These are phyloP conservation scores for Acanthurus tractus DNA, from an alignment of 2,797 vertebrate genomes.

Conservation along the genomic window DNA sequence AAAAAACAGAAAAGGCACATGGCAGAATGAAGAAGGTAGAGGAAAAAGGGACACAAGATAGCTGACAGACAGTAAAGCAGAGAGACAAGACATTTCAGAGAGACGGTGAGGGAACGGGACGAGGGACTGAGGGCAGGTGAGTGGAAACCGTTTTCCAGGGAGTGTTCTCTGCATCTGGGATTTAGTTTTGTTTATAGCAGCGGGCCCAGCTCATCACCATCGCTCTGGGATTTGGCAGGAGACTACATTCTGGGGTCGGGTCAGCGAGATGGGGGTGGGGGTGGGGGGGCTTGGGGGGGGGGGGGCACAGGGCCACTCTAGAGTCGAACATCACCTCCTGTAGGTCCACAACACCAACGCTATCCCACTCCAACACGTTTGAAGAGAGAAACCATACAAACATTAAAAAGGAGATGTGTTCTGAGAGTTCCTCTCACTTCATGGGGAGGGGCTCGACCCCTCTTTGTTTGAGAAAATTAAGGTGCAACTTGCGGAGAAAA, in stretches of 20 bases:
- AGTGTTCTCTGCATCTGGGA: constrained; percentile 41
- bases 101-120: constrained; percentile 9
- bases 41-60: neutral
- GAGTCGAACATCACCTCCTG: constrained; percentile 54
- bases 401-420: constrained; percentile 54
- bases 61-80: constrained; percentile 21
- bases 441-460: constrained; percentile 86
- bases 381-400: constrained; percentile 65
- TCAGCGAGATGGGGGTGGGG: constrained; percentile 40
- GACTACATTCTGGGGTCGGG: constrained; percentile 84
- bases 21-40: constrained; percentile 42
- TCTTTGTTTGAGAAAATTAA: constrained; percentile 88
- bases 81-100: constrained; percentile 7
- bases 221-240: constrained; percentile 75
- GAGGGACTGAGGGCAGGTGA: constrained; percentile 5
- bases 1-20: constrained; percentile 77
- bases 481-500: constrained; percentile 85
- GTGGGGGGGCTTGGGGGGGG: neutral
- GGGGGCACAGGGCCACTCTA: constrained; percentile 27
- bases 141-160: constrained; percentile 19
- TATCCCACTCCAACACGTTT: constrained; percentile 30
- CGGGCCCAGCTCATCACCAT: constrained; percentile 51
- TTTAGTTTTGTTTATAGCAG: constrained; percentile 76
- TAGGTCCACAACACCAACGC: constrained; percentile 63
- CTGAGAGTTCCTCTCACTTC: constrained; percentile 65